These are phyloP conservation scores for Zeuzera pyrina DNA, from an alignment of 2,888 invertebrate species.

Conservation along the genomic window DNA sequence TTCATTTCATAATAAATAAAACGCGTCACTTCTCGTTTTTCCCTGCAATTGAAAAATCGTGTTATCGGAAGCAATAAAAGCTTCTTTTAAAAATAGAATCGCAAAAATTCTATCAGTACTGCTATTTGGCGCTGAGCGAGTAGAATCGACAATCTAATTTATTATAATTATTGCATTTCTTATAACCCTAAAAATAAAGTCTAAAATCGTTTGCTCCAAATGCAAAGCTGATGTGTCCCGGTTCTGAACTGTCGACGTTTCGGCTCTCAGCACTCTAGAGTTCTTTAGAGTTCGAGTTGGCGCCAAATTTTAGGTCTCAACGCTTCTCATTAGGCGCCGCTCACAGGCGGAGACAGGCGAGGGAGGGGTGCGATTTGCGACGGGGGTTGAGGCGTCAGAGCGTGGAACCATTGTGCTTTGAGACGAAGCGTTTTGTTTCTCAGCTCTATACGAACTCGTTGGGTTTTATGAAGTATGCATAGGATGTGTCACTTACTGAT, in stretches of 20 bases:
- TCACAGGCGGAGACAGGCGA: conserved; percentile 26
- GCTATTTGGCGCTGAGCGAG: conserved; percentile 32
- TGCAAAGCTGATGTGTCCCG: conserved; percentile 1
- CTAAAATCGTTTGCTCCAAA: conserved; percentile 1
- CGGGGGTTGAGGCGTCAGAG: conserved; percentile 20
- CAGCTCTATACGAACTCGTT: conserved; percentile 30
- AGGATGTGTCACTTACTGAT: conserved; percentile 35
- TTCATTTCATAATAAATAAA: no score
- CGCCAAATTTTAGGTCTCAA: conserved; percentile 67
- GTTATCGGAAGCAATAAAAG: conserved; percentile 32
- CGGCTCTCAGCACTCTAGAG: conserved; percentile 38
- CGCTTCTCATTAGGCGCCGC: conserved; percentile 63
- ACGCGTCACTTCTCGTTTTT: conserved; percentile 4
- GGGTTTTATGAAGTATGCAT: conserved; percentile 15
- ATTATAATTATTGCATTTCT: no score
- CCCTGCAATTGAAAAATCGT: conserved; percentile 25
- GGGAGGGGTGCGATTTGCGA: conserved; percentile 14
- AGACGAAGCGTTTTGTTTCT: conserved; percentile 53
- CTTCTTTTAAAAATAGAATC: conserved; percentile 27
- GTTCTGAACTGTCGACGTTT: conserved; percentile 19
- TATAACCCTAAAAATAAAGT: conserved; percentile 2
- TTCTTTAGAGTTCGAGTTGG: conserved; percentile 65
- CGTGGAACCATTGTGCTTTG: conserved; percentile 42
- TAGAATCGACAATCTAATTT: conserved; percentile 13
- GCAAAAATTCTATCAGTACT: conserved; percentile 49